Base-by-base conservation (phyloP, 2,888 invertebrate genomes). In the Acanthosoma haemorrhoidale region DNA sequence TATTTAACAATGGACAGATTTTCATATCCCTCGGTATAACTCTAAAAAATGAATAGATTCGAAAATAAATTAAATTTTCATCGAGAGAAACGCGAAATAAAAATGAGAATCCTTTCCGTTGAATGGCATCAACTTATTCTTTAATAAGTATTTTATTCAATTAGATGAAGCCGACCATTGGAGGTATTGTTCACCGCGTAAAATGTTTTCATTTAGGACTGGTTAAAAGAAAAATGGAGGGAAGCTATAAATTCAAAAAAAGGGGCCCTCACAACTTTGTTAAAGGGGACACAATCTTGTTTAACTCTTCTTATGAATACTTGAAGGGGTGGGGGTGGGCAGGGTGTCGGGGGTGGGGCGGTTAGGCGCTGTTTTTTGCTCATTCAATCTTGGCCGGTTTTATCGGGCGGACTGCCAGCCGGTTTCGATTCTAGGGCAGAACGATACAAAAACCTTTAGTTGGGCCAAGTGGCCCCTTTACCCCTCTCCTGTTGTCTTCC, bases 391-490 rank as follows among this genome's bases (percentile, higher is more conserved):
- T 51, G 51, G 51, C 51, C 25, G 51, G 51, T 51, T 51, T 51
- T 51, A 51, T 51, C 51, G 51, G 51, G 51, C 25, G 6, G 6
- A 2, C 51, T 51, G 51, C 51, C 51, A 51, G n/a, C 25, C 25
- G 25, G 13, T 51, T 25, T 51, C 51, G 51, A 51, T 51, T 51
- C 51, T 25, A 21, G 3, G 25, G 29, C 51, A 51, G 29, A 51
- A 25, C 51, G 51, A 51, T 51, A 51, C 51, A 51, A 51, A 51
- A 51, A 51, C 51, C 51, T 51, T 51, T 51, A 51, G 51, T 51
- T 25, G 51, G 13, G 25, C 51, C 21, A 51, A 51, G 29, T 51
- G 25, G 21, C 51, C 25, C 21, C 43, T n/a, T n/a, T n/a, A n/a
- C n/a, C n/a, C n/a, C n/a, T n/a, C n/a, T n/a, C n/a, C n/a, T n/a